A percentile compares a stretch with the other conserved stretches of the same genome.
These are phyloP conservation scores for Crotalus helleri DNA, from an alignment of 2,113 vertebrate species.

Conservation along the genomic window DNA sequence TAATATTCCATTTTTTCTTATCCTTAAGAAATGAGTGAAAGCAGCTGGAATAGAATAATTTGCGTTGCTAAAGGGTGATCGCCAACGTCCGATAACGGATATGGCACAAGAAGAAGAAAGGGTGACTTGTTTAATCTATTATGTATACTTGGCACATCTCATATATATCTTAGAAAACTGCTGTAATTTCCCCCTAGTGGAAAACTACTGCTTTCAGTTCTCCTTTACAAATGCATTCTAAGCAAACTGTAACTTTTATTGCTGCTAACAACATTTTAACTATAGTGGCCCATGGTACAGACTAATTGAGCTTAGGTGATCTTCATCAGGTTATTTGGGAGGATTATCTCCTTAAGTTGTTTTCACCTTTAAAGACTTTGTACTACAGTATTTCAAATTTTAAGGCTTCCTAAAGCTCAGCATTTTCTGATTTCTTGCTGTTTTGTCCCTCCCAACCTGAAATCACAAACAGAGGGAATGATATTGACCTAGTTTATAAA, in stretches of 20 bases:
- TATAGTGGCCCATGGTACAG: background rate
- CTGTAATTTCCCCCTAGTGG: slow-evolving; percentile 10
- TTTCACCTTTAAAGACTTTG: background rate
- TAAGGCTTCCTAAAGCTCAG: background rate
- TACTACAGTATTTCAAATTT: background rate
- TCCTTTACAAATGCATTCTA: background rate
- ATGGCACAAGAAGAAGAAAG: background rate
- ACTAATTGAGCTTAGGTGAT: background rate
- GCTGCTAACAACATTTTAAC: background rate
- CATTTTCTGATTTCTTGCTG: background rate
- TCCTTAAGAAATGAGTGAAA: slow-evolving; percentile 9
- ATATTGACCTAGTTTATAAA: background rate
- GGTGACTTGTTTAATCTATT: slow-evolving; percentile 31
- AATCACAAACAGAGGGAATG: background rate
- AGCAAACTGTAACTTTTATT: background rate
- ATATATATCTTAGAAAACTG: background rate
- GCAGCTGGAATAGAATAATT: slow-evolving; percentile 14
- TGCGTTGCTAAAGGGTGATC: slow-evolving; percentile 10
- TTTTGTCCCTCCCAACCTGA: background rate
- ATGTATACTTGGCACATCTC: background rate
- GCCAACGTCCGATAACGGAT: too few relatives aligned
- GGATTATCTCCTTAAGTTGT: background rate
- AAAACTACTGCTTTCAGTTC: background rate
- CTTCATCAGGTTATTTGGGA: background rate
- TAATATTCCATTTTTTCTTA: slow-evolving; percentile 20